Base-by-base conservation (phyloP, 2,888 invertebrate genomes). In the Tineola bisselliella region DNA sequence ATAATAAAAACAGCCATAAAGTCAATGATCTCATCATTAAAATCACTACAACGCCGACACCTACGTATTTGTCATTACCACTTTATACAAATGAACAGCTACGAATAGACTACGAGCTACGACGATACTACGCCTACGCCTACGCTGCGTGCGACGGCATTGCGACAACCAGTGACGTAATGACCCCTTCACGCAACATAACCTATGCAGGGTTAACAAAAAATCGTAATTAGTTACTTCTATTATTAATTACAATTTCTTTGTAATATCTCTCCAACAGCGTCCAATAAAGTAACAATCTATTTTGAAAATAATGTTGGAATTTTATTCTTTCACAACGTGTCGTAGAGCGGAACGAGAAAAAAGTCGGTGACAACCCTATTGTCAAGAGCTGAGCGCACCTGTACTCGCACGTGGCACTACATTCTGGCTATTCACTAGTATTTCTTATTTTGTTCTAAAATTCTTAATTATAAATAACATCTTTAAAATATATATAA, bases 111-210 rank as follows among this genome's bases (percentile, higher is more conserved):
- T 54, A 54, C 54, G 52, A 52, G 43, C 43, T 43, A 43, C 43
- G 43, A 43, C 52, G 54, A n/a, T 25, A 25, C 54, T 58, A 58
- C 58, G 44, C 44, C 54, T 58, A 58, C 58, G 44, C 44, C 60
- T 33, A 62, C 54, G 62, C 31, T 19, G 19, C 15, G 19, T 44
- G 60, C 60, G 54, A 30, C 75, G 68, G 77, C 78, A 79, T 69
- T 79, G 78, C 78, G 78, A 76, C 78, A 78, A 66, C 70, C 65
- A 61, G 69, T 78, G 78, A 79, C 78, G 78, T 77, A 77, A 77
- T 64, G 44, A 10, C 58, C 61, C 57, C 30, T 6, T 56, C 60
- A 52, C 59, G 54, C 62, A 18, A 54, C 62, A 33, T 33, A 17
- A 33, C 58, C 58, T 58, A 58, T 58, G 58, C 15, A 58, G 58